Base-by-base conservation (phyloP, 2,888 invertebrate species). In the Meiosimyza platycephala region DNA sequence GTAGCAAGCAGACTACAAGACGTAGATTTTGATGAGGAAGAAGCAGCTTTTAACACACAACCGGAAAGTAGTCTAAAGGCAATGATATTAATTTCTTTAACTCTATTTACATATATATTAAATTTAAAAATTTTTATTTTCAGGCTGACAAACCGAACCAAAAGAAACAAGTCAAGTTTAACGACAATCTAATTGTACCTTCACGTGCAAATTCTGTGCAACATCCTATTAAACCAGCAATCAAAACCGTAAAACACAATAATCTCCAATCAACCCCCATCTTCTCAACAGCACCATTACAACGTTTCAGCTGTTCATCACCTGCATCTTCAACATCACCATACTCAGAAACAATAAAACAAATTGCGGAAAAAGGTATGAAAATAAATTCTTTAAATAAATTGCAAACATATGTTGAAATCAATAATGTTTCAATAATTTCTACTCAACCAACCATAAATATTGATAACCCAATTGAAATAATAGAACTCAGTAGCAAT, bases 351-450 rank as follows among this genome's bases (percentile, higher is more conserved):
- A n/a, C 12, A 40, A 2, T 71, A 15, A 71, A 74, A 13, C 70
- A 72, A 74, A 57, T 72, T 64, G 72, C 75, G 57, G 66, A 69
- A 70, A 72, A 76, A 76, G 76, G 76, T 76, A 76, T 73, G 76
- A 33, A 66, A 63, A 57, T 71, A 64, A 70, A 62, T 73, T 62
- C 68, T 64, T 18, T 59, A 22, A 68, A 60, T 65, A 64, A 28
- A 52, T 51, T 47, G 47, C 12, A 47, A 48, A 60, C 33, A 50
- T 50, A 59, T 22, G 62, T 22, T 51, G 63, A 40, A 28, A 12
- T 16, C 28, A 62, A 28, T 70, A 50, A 63, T 67, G 57, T 70
- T 69, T 71, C 69, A 67, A 72, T 48, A 54, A 65, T 74, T 73
- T 74, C 74, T 76, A 73, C 72, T 74, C 74, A 76, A 72, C 69